phyloP scores from a whole-genome alignment of 1,140 invertebrate species.

The Idris sp. region DNA sequence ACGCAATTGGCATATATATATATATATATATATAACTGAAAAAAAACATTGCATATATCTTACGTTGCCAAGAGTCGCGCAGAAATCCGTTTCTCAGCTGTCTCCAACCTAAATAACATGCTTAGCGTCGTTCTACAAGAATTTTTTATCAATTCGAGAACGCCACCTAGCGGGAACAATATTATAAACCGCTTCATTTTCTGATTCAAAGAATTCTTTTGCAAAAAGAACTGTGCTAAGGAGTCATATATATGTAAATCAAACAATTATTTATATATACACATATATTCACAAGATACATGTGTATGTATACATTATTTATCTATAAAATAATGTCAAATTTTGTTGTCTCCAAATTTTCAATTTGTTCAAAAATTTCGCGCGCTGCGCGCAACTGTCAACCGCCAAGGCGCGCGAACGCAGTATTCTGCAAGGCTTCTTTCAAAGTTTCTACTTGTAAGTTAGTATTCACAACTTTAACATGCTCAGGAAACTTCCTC shows the following conservation, averaged over 20 bases:
- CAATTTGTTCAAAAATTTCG: slow-evolving; percentile 16
- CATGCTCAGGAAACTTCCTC: slow-evolving; percentile 70
- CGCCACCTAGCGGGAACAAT: slow-evolving; percentile 3
- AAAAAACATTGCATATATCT: too few relatives aligned
- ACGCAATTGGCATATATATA: too few relatives aligned
- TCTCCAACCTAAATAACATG: slow-evolving; percentile 29
- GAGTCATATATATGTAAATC: too few relatives aligned
- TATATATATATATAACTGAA: too few relatives aligned
- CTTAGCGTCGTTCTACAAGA: slow-evolving; percentile 81
- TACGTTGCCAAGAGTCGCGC: slow-evolving; percentile 58
- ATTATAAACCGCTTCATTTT: too few relatives aligned
- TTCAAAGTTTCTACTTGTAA: slow-evolving; percentile 35
- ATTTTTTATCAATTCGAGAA: slow-evolving; percentile 89
- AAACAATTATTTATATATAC: too few relatives aligned
- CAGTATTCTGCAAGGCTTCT: slow-evolving; percentile 68
- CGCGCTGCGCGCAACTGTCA: slow-evolving; percentile 53
- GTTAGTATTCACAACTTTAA: slow-evolving; percentile 3
- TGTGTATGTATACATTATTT: too few relatives aligned
- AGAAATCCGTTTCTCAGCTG: slow-evolving; percentile 20
- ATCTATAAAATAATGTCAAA: too few relatives aligned
- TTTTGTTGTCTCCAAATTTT: too few relatives aligned
- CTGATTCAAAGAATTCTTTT: too few relatives aligned
- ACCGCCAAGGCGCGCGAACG: slow-evolving; percentile 65
- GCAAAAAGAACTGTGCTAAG: too few relatives aligned
- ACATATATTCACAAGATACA: too few relatives aligned